Conservation (phyloP, 2,113 vertebrate genomes). For the Protobothrops mucrosquamatus region DNA sequence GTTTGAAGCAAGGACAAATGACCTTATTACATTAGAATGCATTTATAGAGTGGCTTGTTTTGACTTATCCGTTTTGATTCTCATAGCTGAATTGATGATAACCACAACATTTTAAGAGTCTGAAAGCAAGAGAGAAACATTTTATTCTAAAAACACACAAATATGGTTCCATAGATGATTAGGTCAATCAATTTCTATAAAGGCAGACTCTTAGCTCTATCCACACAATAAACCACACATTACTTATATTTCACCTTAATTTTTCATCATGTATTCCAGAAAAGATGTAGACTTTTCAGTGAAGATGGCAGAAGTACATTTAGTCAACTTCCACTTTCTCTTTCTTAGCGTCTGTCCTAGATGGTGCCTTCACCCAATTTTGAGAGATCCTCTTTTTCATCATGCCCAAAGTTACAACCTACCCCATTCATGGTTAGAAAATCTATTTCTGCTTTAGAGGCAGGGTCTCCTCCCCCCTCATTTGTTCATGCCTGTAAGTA, state of each 20-base stretch:
- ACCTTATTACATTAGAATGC: conserved; percentile 25
- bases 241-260: not conserved
- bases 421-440: not conserved
- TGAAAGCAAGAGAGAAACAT: not conserved
- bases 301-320: not conserved
- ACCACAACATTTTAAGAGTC: not conserved
- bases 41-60: conserved; percentile 10
- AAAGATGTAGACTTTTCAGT: not conserved
- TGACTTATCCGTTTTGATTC: conserved; percentile 5
- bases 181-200: not conserved
- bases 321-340: not conserved
- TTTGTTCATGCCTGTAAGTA: not conserved
- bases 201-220: not conserved
- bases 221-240: not conserved
- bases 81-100: conserved; percentile 17
- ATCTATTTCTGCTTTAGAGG: not conserved
- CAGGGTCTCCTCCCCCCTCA: not conserved
- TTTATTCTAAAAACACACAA: conserved; percentile 22
- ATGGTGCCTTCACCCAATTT: not conserved
- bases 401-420: not conserved
- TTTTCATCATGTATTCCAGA: not conserved
- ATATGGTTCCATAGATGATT: not conserved
- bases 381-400: not conserved
- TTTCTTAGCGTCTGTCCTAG: not conserved
- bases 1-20: conserved; percentile 21